Evolutionary conservation across 2,888 invertebrate species (phyloP).

Genomic region (Ophion ellenae): DNA sequence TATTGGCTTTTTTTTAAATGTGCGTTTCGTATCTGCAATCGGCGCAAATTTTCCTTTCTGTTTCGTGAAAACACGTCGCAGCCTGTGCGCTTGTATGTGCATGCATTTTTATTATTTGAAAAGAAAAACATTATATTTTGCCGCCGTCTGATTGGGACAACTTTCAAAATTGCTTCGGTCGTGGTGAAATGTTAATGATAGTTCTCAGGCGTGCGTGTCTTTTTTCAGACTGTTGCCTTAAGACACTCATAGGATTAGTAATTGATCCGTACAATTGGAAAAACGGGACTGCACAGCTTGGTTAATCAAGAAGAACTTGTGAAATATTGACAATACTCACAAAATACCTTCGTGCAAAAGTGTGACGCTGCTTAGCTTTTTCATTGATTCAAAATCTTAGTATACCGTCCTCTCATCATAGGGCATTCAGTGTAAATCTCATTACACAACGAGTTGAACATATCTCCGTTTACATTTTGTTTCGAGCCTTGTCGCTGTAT

Average conservation of each 20-base stretch:
- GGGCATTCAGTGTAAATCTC: neutral
- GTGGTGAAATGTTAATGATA: neutral
- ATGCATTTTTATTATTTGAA: neutral
- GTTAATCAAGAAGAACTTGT: neutral
- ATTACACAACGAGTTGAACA: neutral
- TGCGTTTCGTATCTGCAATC: constrained; percentile 5
- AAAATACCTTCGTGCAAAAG: neutral
- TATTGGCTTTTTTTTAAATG: neutral
- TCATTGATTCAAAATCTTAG: neutral
- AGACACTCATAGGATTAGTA: neutral
- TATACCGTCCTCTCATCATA: neutral
- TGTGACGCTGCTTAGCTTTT: neutral
- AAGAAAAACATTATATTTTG: neutral
- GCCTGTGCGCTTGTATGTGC: neutral
- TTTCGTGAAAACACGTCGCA: neutral
- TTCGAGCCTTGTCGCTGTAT: neutral
- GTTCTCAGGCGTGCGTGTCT: neutral
- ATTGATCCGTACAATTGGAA: neutral
- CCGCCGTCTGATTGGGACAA: neutral
- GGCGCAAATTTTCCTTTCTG: neutral
- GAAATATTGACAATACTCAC: neutral
- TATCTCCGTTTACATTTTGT: neutral
- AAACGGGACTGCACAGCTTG: neutral
- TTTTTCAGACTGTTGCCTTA: neutral
- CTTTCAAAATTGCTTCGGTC: neutral